These are phyloP conservation scores for Megalops atlanticus DNA, from an alignment of 2,113 vertebrate genomes.

Conservation along the genomic window DNA sequence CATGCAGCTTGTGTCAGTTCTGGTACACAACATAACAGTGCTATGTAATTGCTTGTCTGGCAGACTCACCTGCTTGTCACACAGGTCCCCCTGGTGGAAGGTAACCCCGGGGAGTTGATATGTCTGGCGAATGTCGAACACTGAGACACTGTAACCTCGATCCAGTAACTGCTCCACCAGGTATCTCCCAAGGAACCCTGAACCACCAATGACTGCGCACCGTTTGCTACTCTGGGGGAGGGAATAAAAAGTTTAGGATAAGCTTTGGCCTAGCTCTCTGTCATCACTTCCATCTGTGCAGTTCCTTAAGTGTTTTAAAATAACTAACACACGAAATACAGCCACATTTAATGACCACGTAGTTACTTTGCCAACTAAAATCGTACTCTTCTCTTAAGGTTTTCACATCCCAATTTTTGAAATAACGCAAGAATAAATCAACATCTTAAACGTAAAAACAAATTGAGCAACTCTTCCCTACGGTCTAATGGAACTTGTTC, in stretches of 20 bases:
- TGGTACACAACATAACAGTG: no score
- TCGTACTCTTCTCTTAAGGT: neutral
- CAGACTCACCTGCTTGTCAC: slow-evolving; percentile 77
- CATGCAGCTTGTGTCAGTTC: no score
- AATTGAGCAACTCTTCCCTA: neutral
- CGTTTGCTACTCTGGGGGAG: slow-evolving; percentile 73
- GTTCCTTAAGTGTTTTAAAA: neutral
- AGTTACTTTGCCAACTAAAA: neutral
- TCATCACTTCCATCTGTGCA: neutral
- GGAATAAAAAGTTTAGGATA: neutral
- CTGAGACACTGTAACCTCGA: slow-evolving; percentile 80
- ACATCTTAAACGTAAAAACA: neutral
- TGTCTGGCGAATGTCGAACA: slow-evolving; percentile 87
- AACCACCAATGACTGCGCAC: slow-evolving; percentile 89
- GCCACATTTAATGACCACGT: no score
- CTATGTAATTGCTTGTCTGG: neutral
- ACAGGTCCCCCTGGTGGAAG: slow-evolving; percentile 91
- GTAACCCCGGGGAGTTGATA: slow-evolving; percentile 74
- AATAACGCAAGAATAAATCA: neutral
- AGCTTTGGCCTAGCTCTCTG: neutral
- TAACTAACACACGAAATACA: no score
- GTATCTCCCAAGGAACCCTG: slow-evolving; percentile 89
- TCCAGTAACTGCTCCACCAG: slow-evolving; percentile 87
- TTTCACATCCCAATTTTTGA: neutral
- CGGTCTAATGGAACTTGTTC: neutral